Evolutionary conservation across 92 coral and sea anemone genomes (phyloP), one percentile per base, ranked within the genome.

Genomic region (Palythoa heliodiscus): DNA sequence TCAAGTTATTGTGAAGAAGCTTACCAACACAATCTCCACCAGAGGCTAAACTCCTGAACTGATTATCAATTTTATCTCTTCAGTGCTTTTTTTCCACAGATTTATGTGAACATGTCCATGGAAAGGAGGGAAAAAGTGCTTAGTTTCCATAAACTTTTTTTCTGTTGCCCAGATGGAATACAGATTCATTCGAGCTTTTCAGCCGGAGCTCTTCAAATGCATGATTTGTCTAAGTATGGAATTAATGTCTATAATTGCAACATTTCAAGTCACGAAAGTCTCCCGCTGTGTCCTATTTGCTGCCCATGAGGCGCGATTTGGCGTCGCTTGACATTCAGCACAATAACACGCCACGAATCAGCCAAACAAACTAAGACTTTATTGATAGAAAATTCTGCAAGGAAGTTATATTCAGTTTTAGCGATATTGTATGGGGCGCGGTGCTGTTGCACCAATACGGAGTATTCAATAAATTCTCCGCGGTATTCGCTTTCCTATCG

Each of bases 401-500:
- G 73, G 73, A 69, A 69, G 47, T 69, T 11, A 11, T 29, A 29
- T 69, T 69, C 1, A 15, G 23, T 29, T 69, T 25, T 69, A 48
- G 40, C 47, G 40, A 69, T 69, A 69, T 69, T 25, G 19, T 13
- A 69, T 14, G 47, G 17, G 43, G 73, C 19, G 35, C 47, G 73
- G 35, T 69, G 19, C 19, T 69, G 40, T 69, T 69, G 5, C 17
- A 25, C 47, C 39, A 29, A 69, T 69, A 25, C 17, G 47, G 19
- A 69, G 17, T 0, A 69, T 29, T 29, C 47, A 29, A 69, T 24
- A 2, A 29, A 50, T 15, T 76, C 67, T 52, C 48, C 15, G 84
- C 73, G 61, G 84, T 52, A 47, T 64, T 40, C 58, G 14, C 15
- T 64, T 73, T 79, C 84, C 84, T 79, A 29, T 43, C 58, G 73